Conservation (phyloP, 2,888 invertebrate species). For the Chrysodeixis includens region DNA sequence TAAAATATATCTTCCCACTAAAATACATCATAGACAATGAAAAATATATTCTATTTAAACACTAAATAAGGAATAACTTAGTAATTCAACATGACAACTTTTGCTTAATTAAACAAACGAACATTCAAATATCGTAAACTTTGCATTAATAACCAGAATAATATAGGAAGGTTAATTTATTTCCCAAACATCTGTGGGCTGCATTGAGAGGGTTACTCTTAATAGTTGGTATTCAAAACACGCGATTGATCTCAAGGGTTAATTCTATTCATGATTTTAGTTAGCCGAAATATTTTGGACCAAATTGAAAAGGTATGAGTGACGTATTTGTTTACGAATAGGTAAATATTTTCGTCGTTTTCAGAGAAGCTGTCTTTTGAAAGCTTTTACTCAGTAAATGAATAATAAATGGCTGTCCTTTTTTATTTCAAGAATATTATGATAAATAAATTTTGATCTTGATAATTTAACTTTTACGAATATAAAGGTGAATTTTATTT, state of each 20-base stretch:
- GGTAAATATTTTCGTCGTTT: conserved; percentile 11
- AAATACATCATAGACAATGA: background rate
- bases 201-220: conserved; percentile 41
- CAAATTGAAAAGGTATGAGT: conserved; percentile 32
- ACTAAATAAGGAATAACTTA: background rate
- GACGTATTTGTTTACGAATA: conserved; percentile 6
- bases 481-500: no score
- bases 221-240: conserved; percentile 47
- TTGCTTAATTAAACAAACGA: no score
- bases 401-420: background rate
- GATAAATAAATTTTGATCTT: no score
- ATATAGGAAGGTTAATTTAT: conserved; percentile 63
- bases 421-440: background rate
- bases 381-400: background rate
- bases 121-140: background rate
- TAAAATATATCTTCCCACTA: no score
- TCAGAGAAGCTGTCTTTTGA: conserved; percentile 8
- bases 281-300: conserved; percentile 32
- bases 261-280: conserved; percentile 54
- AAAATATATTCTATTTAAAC: background rate
- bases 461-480: no score
- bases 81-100: no score
- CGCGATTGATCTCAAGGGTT: conserved; percentile 45
- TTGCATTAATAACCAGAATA: conserved; percentile 47
- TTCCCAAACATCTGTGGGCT: conserved; percentile 33